Base-by-base conservation (phyloP, 2,888 invertebrate genomes). In the Alloplasta piceator region DNA sequence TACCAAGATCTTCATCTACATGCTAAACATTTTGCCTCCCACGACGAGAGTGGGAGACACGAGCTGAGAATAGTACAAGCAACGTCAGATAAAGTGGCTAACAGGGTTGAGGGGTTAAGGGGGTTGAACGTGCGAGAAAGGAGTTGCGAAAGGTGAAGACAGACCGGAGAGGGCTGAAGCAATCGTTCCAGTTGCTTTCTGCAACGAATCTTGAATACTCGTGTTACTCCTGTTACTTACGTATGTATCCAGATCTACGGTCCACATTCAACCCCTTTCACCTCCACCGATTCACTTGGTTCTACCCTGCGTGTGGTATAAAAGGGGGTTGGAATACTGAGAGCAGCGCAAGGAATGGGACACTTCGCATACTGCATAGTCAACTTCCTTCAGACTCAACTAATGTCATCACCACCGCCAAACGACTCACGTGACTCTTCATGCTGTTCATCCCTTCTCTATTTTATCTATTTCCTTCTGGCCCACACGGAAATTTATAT, bases 1-100 rank as follows among this genome's bases (percentile, higher is more conserved):
- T 92, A 91, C 91, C 90, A 88, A 91, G 91, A 92, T 92, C 91
- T 92, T 92, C 92, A 91, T 92, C 90, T 92, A 90, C 92, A 92
- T 92, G 91, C 91, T 92, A 92, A 92, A 90, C 90, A 91, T 71
- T 88, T 88, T 48, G 89, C 75, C 75, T 78, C 67, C 68, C 41
- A 52, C 61, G 48, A 77, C 56, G 61, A 63, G 55, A 6, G 4
- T 26, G 9, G 39, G 50, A 6, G 10, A 39, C 48, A 70, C 14
- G 14, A 52, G 52, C 58, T 39, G n/a, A 61, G 66, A 39, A 58
- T 46, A 46, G 60, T 56, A 56, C 46, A 43, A 52, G 64, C 43
- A 58, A 38, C 55, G 66, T 60, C 46, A 56, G n/a, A 72, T 58
- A 70, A 64, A 58, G 58, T 50, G 67, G 41, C 60, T 6, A 50